These are phyloP conservation scores for Porites evermanni DNA, from an alignment of 92 coral and sea anemone species.

Conservation along the genomic window DNA sequence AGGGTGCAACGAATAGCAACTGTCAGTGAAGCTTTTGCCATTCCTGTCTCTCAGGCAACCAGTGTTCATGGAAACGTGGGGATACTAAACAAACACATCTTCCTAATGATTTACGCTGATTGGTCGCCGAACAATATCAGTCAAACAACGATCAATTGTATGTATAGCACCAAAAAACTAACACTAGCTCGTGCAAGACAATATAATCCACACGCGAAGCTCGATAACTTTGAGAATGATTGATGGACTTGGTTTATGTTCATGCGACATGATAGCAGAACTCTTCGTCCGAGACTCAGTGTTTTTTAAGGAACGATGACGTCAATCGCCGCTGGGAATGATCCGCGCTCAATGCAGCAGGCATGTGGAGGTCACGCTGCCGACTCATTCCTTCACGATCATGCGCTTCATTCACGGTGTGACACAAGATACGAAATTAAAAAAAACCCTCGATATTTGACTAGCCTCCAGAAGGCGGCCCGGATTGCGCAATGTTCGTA, in stretches of 20 bases:
- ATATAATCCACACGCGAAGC: constrained; percentile 17
- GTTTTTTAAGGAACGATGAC: constrained; percentile 36
- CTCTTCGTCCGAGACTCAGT: not conserved
- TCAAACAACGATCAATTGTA: not conserved
- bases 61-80: not conserved
- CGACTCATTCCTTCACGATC: constrained; percentile 45
- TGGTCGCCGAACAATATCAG: not conserved
- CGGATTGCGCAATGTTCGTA: constrained; percentile 39
- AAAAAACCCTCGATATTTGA: constrained; percentile 29
- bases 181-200: not conserved
- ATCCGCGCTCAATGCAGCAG: constrained; percentile 57
- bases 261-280: not conserved
- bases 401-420: constrained; percentile 8
- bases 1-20: no score
- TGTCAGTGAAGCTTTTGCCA: no score
- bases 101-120: not conserved
- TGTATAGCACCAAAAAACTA: not conserved
- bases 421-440: constrained; percentile 41
- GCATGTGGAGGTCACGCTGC: constrained; percentile 41
- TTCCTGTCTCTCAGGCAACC: no score
- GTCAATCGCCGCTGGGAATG: constrained; percentile 72
- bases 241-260: not conserved
- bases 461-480: constrained; percentile 29
- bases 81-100: not conserved
- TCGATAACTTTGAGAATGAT: constrained; percentile 11